Evolutionary conservation across 1,140 invertebrate genomes (phyloP).

Genomic region (Megalonaias nervosa): DNA sequence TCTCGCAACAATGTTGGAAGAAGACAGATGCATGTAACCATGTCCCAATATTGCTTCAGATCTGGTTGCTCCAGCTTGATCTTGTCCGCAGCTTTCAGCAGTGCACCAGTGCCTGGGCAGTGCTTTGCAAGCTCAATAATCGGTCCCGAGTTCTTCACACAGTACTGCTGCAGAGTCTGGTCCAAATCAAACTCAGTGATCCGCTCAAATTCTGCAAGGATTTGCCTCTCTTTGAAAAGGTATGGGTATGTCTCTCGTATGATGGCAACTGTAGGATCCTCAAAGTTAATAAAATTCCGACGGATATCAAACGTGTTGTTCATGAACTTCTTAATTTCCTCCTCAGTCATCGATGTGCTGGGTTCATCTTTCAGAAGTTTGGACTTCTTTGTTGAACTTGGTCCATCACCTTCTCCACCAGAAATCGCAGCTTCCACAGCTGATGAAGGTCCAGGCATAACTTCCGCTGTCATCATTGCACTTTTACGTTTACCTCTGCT

Average conservation of each 20-base stretch:
- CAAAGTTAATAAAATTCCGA: conserved; percentile 61
- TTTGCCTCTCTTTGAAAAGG: conserved; percentile 59
- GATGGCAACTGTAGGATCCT: conserved; percentile 59
- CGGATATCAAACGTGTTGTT: conserved; percentile 64
- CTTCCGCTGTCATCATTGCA: conserved; percentile 60
- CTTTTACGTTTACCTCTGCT: conserved; percentile 45
- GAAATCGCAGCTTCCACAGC: conserved; percentile 44
- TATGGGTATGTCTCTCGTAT: conserved; percentile 62
- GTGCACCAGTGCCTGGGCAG: conserved; percentile 51
- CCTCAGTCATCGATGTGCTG: conserved; percentile 39
- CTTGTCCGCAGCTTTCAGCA: conserved; percentile 56
- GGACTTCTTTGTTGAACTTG: conserved; percentile 44
- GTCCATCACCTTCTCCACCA: conserved; percentile 27
- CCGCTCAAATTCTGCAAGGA: conserved; percentile 62
- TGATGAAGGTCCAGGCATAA: conserved; percentile 53
- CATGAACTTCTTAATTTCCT: conserved; percentile 62
- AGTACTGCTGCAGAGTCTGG: conserved; percentile 65
- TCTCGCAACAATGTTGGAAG: conserved; percentile 61
- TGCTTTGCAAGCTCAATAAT: conserved; percentile 56
- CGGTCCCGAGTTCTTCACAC: conserved; percentile 58
- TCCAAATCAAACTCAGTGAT: conserved; percentile 65
- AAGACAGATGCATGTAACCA: conserved; percentile 65
- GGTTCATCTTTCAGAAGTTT: conserved; percentile 39
- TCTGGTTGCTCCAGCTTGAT: conserved; percentile 62
- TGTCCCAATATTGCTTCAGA: conserved; percentile 66